Evolutionary conservation across 2,113 vertebrate genomes (phyloP), one percentile per base, ranked within the genome.

Genomic region (Lates calcarifer): DNA sequence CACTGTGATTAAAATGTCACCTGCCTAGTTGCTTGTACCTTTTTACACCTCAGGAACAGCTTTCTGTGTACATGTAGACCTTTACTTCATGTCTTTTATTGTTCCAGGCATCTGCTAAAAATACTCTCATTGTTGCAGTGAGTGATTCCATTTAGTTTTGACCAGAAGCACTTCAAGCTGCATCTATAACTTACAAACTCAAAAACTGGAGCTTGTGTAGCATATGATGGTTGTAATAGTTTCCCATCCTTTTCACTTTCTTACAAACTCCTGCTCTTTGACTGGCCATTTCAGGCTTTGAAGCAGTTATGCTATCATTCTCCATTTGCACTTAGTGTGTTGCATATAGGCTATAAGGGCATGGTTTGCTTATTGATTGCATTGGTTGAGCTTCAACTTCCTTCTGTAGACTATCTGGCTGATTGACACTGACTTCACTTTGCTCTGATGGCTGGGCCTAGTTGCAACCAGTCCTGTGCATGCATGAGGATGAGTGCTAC

Each of bases 361-460:
- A 17, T 47, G n/a, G 22, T 28, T 49, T 18, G 17, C 17, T 47
- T 18, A 51, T 0, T 51, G 47, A 3, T n/a, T 2, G 3, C n/a
- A n/a, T n/a, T n/a, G n/a, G n/a, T n/a, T n/a, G n/a, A n/a, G n/a
- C n/a, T n/a, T n/a, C n/a, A n/a, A n/a, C n/a, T n/a, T n/a, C n/a
- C n/a, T n/a, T n/a, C n/a, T n/a, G n/a, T n/a, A n/a, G n/a, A n/a
- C n/a, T n/a, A n/a, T n/a, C n/a, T n/a, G 22, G 17, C 70, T 77
- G 47, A 74, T 33, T 68, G 78, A 65, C 78, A 47, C 49, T 65
- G 77, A 68, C 61, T 56, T 79, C 68, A 86, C 80, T 75, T 67
- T 75, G 74, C 81, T 75, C 37, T 76, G 70, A 79, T 28, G 57
- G 53, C 47, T 1, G 24, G 24, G 22, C 57, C 55, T 20, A 22